Base-by-base conservation (phyloP, 2,797 vertebrate species). In the Limnodromus scolopaceus region DNA sequence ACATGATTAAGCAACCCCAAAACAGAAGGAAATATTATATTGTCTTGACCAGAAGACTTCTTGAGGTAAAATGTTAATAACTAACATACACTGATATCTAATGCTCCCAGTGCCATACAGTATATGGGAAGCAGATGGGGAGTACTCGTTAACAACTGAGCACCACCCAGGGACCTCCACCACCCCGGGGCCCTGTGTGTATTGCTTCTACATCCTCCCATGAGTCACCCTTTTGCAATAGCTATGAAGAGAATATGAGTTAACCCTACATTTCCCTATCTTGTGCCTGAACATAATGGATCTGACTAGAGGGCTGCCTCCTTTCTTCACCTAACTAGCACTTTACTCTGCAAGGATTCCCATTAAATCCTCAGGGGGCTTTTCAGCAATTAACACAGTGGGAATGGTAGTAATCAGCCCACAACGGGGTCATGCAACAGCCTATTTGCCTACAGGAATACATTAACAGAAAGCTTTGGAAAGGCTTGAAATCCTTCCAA, bases 321-420 rank as follows among this genome's bases (percentile, higher is more conserved):
- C 15, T 41, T 75, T 77, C 60, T 80, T 64, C 34, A 55, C 25
- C 64, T 61, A 77, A 39, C 57, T 71, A 57, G 15, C 57, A 77
- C 27, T 91, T 91, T 27, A 71, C 43, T 39, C 66, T 45, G 70
- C 53, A 68, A 94, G 78, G 41, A 61, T 61, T 91, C 45, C 61
- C 82, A 91, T 91, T 83, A 92, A 92, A 92, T 25, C 61, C 49
- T 82, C 72, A 65, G 71, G 75, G 68, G 9, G 57, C 34, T 94
- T 93, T 87, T 87, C 82, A 91, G 86, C 72, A 89, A 94, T 94
- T 96, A 94, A 69, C 84, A 51, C 89, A 65, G 72, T 25, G 13
- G 84, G 76, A 83, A 93, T 13, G 30, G 75, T 32, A 75, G 64
- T 39, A 91, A 93, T 91, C 64, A 91, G 71, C 69, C 65, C 61